phyloP scores from a whole-genome alignment of 2,888 invertebrate species.

The Noctua pronuba region DNA sequence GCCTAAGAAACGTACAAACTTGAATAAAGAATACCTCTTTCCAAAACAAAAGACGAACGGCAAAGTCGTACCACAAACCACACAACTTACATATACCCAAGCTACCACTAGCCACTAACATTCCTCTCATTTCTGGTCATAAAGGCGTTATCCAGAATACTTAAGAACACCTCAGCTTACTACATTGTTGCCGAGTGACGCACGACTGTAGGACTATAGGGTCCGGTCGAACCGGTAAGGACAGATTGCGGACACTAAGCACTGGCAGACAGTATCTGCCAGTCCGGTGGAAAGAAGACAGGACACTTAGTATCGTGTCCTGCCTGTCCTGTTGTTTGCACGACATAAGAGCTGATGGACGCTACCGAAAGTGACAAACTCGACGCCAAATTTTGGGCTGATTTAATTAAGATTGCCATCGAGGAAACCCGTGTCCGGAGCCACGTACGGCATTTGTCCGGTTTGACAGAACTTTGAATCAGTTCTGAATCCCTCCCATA shows the following conservation, averaged over 20 bases:
- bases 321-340: not conserved
- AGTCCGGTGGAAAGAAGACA: not conserved
- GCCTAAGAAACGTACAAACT: not conserved
- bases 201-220: not conserved
- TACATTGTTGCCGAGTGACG: constrained; percentile 44
- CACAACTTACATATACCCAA: constrained; percentile 10
- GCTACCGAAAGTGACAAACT: not conserved
- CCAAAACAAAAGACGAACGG: not conserved
- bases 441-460: not conserved
- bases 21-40: not conserved
- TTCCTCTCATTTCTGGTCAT: constrained; percentile 42
- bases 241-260: not conserved
- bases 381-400: not conserved
- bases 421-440: not conserved
- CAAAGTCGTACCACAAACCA: not conserved
- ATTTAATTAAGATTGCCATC: not conserved
- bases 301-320: not conserved
- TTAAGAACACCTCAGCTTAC: constrained; percentile 13
- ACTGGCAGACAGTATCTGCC: not conserved
- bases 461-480: not conserved
- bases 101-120: constrained; percentile 19
- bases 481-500: not conserved
- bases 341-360: not conserved
- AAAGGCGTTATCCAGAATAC: constrained; percentile 45
- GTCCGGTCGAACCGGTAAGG: not conserved